Conservation (phyloP, 2,797 vertebrate genomes). For the Erethizon dorsatum region DNA sequence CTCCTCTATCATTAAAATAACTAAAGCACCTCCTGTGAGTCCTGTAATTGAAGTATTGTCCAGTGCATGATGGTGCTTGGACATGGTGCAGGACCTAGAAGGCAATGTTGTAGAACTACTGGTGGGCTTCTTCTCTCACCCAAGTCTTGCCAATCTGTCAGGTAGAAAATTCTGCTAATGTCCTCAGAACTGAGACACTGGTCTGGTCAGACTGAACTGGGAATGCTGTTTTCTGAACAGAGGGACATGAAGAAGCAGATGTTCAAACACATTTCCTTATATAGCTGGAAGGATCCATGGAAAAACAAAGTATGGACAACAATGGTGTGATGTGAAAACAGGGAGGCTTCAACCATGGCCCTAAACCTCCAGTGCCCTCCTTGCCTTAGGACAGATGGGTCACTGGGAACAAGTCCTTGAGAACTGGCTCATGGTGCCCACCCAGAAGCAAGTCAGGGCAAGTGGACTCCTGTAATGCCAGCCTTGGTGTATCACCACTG, state of each 20-base stretch:
- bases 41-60: not conserved
- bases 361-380: accelerated
- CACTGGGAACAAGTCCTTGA: accelerated
- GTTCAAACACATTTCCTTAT: not conserved
- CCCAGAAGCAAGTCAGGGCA: too few relatives aligned
- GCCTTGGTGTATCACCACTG: too few relatives aligned
- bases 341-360: accelerated
- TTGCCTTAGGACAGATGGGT: accelerated
- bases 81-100: not conserved
- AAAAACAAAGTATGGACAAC: too few relatives aligned
- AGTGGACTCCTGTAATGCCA: too few relatives aligned
- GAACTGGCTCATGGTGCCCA: accelerated
- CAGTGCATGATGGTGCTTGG: accelerated
- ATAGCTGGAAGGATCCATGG: not conserved
- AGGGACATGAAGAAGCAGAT: accelerated
- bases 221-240: too few relatives aligned
- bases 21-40: too few relatives aligned
- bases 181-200: not conserved
- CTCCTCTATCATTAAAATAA: not conserved
- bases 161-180: not conserved
- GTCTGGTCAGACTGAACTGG: not conserved
- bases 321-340: accelerated
- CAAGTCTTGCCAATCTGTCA: too few relatives aligned
- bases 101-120: not conserved
- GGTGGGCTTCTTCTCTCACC: too few relatives aligned